A percentile compares a stretch with the other conserved stretches of the same genome.
Evolutionary conservation across 2,888 invertebrate species (phyloP).

Genomic region (Agriopis marginaria): DNA sequence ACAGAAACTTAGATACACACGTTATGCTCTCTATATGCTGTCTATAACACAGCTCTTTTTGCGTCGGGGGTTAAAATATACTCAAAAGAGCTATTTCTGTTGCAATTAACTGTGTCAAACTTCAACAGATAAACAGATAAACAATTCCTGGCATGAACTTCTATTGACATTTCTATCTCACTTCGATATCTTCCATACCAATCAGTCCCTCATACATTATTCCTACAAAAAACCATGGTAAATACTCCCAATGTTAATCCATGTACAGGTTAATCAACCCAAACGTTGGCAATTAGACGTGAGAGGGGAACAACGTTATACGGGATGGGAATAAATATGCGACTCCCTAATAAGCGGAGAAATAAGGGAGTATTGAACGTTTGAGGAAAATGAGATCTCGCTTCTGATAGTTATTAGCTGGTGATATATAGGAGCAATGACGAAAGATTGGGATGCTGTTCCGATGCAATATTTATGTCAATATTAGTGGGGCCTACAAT

Average conservation of each 20-base stretch:
- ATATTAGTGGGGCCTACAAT: neutral
- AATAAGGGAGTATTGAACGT: slow-evolving; percentile 25
- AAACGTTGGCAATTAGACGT: slow-evolving; percentile 35
- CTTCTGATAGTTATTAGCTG: slow-evolving; percentile 27
- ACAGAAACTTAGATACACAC: no score
- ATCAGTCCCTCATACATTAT: slow-evolving; percentile 14
- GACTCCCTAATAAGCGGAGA: slow-evolving; percentile 31
- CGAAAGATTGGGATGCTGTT: slow-evolving; percentile 8
- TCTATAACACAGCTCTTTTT: no score
- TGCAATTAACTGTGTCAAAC: no score
- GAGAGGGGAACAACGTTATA: slow-evolving; percentile 15
- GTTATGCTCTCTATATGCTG: no score
- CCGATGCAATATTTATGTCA: slow-evolving; percentile 2
- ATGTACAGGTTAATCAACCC: slow-evolving; percentile 30
- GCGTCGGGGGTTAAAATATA: no score
- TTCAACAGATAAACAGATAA: no score
- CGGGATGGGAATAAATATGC: slow-evolving; percentile 35
- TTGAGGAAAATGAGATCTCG: slow-evolving; percentile 27
- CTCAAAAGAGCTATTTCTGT: no score
- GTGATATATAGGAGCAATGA: slow-evolving; percentile 19
- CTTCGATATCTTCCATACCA: neutral
- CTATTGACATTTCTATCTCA: neutral
- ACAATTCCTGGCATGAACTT: neutral
- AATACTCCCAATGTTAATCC: slow-evolving; percentile 20
- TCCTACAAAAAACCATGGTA: slow-evolving; percentile 21